These are phyloP conservation scores for Rhamnusium bicolor DNA, from an alignment of 2,888 invertebrate species.

Conservation along the genomic window DNA sequence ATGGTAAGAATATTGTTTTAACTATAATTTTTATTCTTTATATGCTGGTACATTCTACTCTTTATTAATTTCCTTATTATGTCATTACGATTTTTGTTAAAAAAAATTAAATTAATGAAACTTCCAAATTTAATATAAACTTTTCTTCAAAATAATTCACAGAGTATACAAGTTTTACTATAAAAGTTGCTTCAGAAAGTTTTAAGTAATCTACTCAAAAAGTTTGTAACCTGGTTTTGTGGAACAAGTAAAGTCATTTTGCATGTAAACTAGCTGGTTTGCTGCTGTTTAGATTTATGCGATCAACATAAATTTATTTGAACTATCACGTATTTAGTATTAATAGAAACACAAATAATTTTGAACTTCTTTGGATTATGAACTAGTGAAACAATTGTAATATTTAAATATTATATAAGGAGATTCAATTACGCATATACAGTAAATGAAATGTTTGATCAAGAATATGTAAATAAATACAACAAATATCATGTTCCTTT, in stretches of 20 bases:
- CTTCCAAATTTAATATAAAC: too few relatives aligned
- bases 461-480: too few relatives aligned
- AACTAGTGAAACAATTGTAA: neutral
- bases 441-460: too few relatives aligned
- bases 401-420: neutral
- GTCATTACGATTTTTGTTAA: too few relatives aligned
- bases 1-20: too few relatives aligned
- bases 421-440: too few relatives aligned
- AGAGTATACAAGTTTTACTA: neutral
- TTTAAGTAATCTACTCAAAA: neutral
- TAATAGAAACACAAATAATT: neutral
- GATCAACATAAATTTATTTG: neutral
- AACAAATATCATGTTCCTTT: too few relatives aligned
- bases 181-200: constrained; percentile 5
- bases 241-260: constrained; percentile 7
- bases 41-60: too few relatives aligned
- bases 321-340: neutral
- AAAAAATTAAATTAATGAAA: too few relatives aligned
- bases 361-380: neutral
- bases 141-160: too few relatives aligned
- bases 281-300: neutral
- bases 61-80: too few relatives aligned
- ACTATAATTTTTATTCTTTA: too few relatives aligned
- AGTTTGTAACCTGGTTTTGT: neutral
- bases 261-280: neutral